Conservation (phyloP, 2,113 vertebrate species). For the Mastomys natalensis region DNA sequence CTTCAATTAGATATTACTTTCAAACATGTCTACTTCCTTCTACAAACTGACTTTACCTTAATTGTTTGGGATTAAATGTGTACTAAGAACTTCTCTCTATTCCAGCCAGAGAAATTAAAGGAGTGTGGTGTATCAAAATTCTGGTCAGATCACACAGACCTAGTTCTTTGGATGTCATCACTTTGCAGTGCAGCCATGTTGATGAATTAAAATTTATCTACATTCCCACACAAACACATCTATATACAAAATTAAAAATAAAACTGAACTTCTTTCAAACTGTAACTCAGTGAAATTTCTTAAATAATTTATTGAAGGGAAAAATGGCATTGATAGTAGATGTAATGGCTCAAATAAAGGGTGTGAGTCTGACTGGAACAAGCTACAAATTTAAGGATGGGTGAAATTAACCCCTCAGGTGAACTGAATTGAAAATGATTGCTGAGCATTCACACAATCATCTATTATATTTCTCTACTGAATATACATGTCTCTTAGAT, state of each 20-base stretch:
- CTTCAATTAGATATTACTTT: too few relatives aligned
- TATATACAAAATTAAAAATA: neutral
- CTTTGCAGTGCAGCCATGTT: too few relatives aligned
- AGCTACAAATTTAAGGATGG: neutral
- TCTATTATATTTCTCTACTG: neutral
- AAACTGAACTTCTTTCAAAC: neutral
- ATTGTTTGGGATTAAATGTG: too few relatives aligned
- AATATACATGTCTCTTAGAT: neutral
- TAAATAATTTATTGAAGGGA: neutral
- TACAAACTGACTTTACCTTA: too few relatives aligned
- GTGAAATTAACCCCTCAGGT: neutral
- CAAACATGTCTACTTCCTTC: too few relatives aligned
- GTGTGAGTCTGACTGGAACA: neutral
- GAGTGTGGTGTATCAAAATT: too few relatives aligned
- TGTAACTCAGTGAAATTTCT: neutral
- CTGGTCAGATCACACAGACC: too few relatives aligned
- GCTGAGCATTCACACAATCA: neutral
- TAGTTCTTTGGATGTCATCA: too few relatives aligned
- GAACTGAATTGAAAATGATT: neutral
- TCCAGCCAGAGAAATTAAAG: too few relatives aligned
- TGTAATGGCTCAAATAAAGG: neutral
- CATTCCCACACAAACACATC: neutral
- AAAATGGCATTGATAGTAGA: neutral
- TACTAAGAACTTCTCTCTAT: too few relatives aligned
- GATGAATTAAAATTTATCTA: too few relatives aligned